Evolutionary conservation across 2,113 vertebrate genomes (phyloP).

Genomic region (Podiceps cristatus): DNA sequence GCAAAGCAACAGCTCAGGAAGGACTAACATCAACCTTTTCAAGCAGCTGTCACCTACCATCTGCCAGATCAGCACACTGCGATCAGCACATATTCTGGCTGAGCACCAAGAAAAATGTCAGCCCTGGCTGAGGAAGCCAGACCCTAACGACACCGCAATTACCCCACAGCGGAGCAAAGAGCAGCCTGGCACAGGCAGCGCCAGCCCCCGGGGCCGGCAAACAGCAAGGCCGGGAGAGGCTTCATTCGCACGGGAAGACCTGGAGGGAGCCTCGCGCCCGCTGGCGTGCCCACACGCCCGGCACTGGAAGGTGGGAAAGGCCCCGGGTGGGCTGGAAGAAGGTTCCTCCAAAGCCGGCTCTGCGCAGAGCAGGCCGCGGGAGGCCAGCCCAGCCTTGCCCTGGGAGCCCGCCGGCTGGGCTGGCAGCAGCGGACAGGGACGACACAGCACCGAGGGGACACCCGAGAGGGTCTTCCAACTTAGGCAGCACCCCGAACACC

Average conservation of each 20-base stretch:
- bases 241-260: rapidly evolving
- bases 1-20: not conserved
- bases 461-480: not conserved
- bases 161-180: not conserved
- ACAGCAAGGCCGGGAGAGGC: not conserved
- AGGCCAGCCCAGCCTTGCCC: not conserved
- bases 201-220: not conserved
- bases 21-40: not conserved
- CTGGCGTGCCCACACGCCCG: not conserved
- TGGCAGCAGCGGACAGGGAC: not conserved
- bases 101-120: constrained; percentile 56
- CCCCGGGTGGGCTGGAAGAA: not conserved
- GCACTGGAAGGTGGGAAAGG: not conserved
- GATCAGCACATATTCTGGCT: not conserved
- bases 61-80: constrained; percentile 52
- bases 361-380: not conserved
- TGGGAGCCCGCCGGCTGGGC: not conserved
- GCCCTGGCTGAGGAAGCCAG: not conserved
- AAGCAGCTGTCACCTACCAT: constrained; percentile 51
- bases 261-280: not conserved
- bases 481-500: not conserved
- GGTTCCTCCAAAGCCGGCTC: not conserved
- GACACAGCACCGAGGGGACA: not conserved
- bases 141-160: not conserved
- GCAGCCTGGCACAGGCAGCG: not conserved